Conservation (phyloP, 2,113 vertebrate genomes). For the Spea bombifrons region DNA sequence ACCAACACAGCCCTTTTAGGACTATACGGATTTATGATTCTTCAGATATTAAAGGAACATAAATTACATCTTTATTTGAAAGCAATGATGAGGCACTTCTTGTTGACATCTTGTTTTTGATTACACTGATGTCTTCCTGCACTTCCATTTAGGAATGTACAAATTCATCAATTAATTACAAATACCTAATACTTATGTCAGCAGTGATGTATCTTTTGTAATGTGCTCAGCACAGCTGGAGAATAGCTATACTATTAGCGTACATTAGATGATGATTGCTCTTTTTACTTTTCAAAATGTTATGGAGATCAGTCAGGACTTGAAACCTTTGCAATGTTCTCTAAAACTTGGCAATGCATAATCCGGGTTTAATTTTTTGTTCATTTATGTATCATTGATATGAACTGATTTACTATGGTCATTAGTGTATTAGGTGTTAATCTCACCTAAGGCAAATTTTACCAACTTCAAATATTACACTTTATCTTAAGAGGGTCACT, state of each 20-base stretch:
- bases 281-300: no score
- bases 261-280: slow-evolving; percentile 4
- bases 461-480: no score
- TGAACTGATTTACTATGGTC: no score
- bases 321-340: no score
- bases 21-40: slow-evolving; percentile 13
- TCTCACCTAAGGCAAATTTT: no score
- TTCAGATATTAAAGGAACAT: slow-evolving; percentile 3
- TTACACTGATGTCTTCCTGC: slow-evolving; percentile 17
- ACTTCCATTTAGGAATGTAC: background rate
- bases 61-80: slow-evolving; percentile 10
- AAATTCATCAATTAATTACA: slow-evolving; percentile 28
- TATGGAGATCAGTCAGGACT: no score
- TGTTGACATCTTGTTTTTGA: slow-evolving; percentile 21
- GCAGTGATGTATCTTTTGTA: slow-evolving; percentile 4
- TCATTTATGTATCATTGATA: no score
- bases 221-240: slow-evolving; percentile 7
- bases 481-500: no score
- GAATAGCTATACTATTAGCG: background rate
- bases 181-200: slow-evolving; percentile 10
- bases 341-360: no score
- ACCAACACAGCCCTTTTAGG: background rate
- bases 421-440: no score
- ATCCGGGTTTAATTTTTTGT: no score
- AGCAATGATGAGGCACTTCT: slow-evolving; percentile 22